These are phyloP conservation scores for Chaenogobius annularis DNA, from an alignment of 2,113 vertebrate genomes.

Conservation along the genomic window DNA sequence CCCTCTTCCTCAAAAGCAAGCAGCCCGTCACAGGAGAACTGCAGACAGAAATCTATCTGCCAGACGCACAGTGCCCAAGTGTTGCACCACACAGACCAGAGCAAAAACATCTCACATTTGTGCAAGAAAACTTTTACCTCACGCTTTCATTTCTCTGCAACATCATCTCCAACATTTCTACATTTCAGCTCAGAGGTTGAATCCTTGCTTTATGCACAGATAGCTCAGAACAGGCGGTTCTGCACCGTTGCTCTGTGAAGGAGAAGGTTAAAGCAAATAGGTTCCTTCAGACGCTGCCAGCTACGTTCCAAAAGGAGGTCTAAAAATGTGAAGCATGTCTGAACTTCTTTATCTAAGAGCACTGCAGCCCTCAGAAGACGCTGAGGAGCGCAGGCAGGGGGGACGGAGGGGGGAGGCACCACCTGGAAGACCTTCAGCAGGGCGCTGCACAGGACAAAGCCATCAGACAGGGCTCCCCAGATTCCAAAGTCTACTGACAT, in stretches of 20 bases:
- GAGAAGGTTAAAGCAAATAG: conserved; percentile 35
- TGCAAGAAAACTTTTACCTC: conserved; percentile 50
- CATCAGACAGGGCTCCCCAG: conserved; percentile 86
- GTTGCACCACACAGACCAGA: conserved; percentile 67
- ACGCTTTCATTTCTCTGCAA: conserved; percentile 58
- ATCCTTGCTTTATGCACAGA: conserved; percentile 13
- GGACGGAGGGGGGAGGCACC: conserved; percentile 59
- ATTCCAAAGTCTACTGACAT: conserved; percentile 99
- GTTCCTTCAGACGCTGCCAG: conserved; percentile 58
- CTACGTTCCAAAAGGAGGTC: conserved; percentile 64
- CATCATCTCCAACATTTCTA: conserved; percentile 57
- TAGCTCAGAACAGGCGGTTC: conserved; percentile 38
- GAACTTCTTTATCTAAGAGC: conserved; percentile 72
- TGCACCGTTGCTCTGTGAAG: conserved; percentile 23
- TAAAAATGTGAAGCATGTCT: conserved; percentile 78
- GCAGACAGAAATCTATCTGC: conserved; percentile 80
- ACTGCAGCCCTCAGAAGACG: conserved; percentile 62
- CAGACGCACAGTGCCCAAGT: conserved; percentile 74
- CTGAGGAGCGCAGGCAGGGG: conserved; percentile 27
- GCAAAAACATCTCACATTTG: conserved; percentile 62
- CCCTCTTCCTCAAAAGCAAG: conserved; percentile 79
- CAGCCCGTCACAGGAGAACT: conserved; percentile 76
- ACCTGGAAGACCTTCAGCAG: conserved; percentile 82
- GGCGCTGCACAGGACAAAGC: conserved; percentile 83
- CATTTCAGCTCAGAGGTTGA: conserved; percentile 18